Percentiles rank a stretch among this genome's conserved stretches.
Conservation (phyloP, 2,113 vertebrate genomes). For the Pelvicachromis taeniatus region DNA sequence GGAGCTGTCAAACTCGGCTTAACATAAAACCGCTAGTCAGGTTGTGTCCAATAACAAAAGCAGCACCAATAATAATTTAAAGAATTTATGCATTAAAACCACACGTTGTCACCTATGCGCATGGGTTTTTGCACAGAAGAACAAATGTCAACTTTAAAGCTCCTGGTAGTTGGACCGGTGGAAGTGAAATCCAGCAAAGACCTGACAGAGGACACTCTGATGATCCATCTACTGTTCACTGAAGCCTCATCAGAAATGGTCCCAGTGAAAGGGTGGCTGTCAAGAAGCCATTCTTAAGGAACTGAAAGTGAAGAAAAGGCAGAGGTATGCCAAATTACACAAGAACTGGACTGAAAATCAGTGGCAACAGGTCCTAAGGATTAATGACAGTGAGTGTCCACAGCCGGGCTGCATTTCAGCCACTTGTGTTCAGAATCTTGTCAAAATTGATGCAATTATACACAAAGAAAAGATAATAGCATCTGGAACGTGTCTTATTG, state of each 20-base stretch:
- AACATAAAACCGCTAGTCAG: neutral
- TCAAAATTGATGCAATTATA: neutral
- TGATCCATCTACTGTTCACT: neutral
- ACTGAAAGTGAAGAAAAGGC: neutral
- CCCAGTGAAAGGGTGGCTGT: neutral
- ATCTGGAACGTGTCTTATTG: neutral
- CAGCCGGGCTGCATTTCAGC: neutral
- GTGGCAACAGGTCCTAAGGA: neutral
- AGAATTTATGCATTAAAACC: neutral
- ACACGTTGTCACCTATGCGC: neutral
- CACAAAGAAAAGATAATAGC: neutral
- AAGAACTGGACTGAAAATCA: neutral
- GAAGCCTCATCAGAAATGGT: neutral
- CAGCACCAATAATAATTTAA: neutral
- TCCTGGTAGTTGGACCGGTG: neutral
- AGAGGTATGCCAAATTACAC: neutral
- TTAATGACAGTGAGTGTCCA: neutral
- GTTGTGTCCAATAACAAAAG: neutral
- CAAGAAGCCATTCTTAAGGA: neutral
- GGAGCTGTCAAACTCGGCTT: neutral
- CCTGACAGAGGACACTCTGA: neutral
- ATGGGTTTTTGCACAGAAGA: neutral
- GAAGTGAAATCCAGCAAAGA: neutral
- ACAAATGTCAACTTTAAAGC: neutral
- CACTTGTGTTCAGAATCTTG: neutral